Evolutionary conservation across 2,888 invertebrate species (phyloP).

Genomic region (Hirtodrosophila alboralis): DNA sequence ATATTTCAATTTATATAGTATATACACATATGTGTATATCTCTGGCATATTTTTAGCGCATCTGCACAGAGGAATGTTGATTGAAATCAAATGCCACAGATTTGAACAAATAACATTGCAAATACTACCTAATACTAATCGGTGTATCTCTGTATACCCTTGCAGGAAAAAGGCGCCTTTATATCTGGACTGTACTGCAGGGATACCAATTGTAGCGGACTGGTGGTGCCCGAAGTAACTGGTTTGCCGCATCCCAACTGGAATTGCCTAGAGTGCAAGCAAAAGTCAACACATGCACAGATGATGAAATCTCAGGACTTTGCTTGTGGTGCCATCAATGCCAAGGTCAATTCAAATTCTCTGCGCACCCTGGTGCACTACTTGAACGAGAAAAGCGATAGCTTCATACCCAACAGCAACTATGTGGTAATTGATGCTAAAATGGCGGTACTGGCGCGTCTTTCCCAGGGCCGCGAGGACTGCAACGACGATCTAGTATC

Average conservation of each 20-base stretch:
- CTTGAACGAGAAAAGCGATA: conserved; percentile 80
- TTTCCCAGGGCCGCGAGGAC: conserved; percentile 73
- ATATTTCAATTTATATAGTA: conserved; percentile 20
- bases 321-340: conserved; percentile 81
- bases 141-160: conserved; percentile 7
- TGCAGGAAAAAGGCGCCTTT: conserved; percentile 82
- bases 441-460: conserved; percentile 76
- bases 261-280: conserved; percentile 88
- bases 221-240: conserved; percentile 86
- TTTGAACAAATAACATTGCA: conserved; percentile 10
- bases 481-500: conserved; percentile 76
- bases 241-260: conserved; percentile 86
- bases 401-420: conserved; percentile 82
- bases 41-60: conserved; percentile 59
- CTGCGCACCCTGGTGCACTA: conserved; percentile 79
- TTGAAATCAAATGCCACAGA: too few species aligned
- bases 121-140: conserved; percentile 4
- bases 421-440: conserved; percentile 83
- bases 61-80: conserved; percentile 43
- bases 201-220: conserved; percentile 83
- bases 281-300: conserved; percentile 80
- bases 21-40: conserved; percentile 10
- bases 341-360: conserved; percentile 80
- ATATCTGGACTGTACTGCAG: conserved; percentile 84
- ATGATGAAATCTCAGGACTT: conserved; percentile 83